A percentile compares a stretch with the other conserved stretches of the same genome.
These are phyloP conservation scores for Zaprionus inermis DNA, from an alignment of 1,140 invertebrate genomes.

Conservation along the genomic window DNA sequence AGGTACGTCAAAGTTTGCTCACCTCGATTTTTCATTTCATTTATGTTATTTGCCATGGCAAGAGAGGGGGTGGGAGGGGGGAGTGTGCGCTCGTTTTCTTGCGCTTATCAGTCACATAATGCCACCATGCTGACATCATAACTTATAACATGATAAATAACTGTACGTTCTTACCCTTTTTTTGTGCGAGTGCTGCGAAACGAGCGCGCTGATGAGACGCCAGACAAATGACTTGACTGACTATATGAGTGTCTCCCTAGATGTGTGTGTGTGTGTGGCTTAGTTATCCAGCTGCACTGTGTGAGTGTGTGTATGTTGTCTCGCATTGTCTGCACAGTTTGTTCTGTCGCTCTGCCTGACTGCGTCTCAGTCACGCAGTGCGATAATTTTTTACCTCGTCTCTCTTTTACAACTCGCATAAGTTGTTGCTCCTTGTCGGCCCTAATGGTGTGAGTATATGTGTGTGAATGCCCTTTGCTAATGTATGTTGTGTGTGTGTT, in stretches of 20 bases:
- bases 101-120: constrained; percentile 79
- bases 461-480: not conserved
- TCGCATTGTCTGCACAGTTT: constrained; percentile 44
- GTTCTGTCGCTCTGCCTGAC: constrained; percentile 38
- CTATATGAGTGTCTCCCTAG: constrained; percentile 17
- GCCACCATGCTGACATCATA: constrained; percentile 78
- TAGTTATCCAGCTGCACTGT: constrained; percentile 28
- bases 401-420: constrained; percentile 27
- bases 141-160: constrained; percentile 83
- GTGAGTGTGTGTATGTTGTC: constrained; percentile 1
- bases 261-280: not conserved
- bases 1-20: constrained; percentile 70
- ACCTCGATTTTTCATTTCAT: constrained; percentile 81
- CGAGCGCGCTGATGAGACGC: constrained; percentile 42
- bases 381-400: constrained; percentile 38
- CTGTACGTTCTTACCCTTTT: constrained; percentile 68
- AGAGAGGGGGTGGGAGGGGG: constrained; percentile 10
- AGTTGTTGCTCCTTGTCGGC: constrained; percentile 25
- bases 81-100: constrained; percentile 48
- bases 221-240: constrained; percentile 79
- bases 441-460: not conserved
- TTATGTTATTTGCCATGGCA: constrained; percentile 39
- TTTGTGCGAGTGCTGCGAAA: constrained; percentile 4
- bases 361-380: constrained; percentile 48
- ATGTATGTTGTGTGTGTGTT: not conserved